These are phyloP conservation scores for Rambutsinella grinnellia DNA, from an alignment of 2,888 invertebrate genomes.

Conservation along the genomic window DNA sequence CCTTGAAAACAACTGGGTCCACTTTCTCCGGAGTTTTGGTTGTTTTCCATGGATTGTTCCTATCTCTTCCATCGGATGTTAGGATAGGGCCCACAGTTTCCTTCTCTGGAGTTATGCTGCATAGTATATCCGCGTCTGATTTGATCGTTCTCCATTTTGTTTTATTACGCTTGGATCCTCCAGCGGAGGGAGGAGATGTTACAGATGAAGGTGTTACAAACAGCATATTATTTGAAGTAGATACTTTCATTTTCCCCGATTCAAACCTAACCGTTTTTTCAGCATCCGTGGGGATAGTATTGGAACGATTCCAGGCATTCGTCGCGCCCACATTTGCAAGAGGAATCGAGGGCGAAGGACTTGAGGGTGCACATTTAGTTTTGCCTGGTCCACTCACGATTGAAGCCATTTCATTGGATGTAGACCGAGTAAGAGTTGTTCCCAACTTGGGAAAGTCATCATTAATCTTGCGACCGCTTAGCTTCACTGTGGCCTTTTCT, in stretches of 20 bases:
- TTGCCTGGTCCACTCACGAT: no score
- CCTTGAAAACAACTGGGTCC: slow-evolving; percentile 68
- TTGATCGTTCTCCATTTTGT: slow-evolving; percentile 60
- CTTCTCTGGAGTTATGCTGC: no score
- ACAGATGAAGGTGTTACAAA: no score
- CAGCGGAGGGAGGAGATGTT: background rate
- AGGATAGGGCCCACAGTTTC: background rate
- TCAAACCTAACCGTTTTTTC: background rate
- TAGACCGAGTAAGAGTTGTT: background rate
- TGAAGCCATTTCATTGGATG: no score
- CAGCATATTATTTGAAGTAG: background rate
- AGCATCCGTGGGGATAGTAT: background rate
- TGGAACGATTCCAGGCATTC: background rate
- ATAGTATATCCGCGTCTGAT: slow-evolving; percentile 5
- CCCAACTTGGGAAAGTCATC: slow-evolving; percentile 51
- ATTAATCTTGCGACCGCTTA: background rate
- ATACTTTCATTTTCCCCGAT: background rate
- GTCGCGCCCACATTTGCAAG: background rate
- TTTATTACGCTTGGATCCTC: slow-evolving; percentile 42
- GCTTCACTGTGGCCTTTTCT: background rate
- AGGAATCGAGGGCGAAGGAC: background rate
- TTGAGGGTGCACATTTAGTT: background rate
- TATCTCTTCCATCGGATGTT: slow-evolving; percentile 33
- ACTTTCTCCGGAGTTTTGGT: background rate
- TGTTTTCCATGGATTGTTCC: slow-evolving; percentile 60